Evolutionary conservation across 2,888 invertebrate species (phyloP).

Genomic region (Drosophila emarginata): DNA sequence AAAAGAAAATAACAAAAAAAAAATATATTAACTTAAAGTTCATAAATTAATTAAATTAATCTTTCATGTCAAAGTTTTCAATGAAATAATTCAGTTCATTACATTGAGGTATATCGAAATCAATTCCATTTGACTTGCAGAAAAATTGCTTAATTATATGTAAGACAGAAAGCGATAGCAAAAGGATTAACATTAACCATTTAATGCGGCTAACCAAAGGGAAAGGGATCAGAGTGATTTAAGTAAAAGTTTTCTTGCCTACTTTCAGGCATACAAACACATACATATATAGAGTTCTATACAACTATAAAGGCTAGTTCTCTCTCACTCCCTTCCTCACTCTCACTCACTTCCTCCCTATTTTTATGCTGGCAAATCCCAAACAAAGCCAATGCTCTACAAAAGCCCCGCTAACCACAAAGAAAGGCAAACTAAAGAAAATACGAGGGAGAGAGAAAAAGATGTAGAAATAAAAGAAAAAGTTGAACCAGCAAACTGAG

Average conservation of each 20-base stretch:
- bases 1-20: too few relatives aligned
- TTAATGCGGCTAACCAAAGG: slow-evolving; percentile 44
- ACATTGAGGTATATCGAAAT: slow-evolving; percentile 27
- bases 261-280: slow-evolving; percentile 38
- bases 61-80: background rate
- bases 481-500: slow-evolving; percentile 64
- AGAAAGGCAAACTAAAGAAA: slow-evolving; percentile 31
- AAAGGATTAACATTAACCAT: slow-evolving; percentile 57
- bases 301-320: slow-evolving; percentile 4
- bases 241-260: slow-evolving; percentile 48
- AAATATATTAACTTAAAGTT: too few relatives aligned
- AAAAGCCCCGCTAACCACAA: slow-evolving; percentile 60
- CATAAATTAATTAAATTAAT: background rate
- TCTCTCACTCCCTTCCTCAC: background rate
- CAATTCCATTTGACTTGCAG: slow-evolving; percentile 46
- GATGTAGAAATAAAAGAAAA: slow-evolving; percentile 13
- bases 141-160: slow-evolving; percentile 59
- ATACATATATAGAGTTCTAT: background rate
- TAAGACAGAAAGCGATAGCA: slow-evolving; percentile 28
- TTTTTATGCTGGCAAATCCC: slow-evolving; percentile 49
- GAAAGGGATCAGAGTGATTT: slow-evolving; percentile 35
- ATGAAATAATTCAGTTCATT: background rate
- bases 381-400: slow-evolving; percentile 68
- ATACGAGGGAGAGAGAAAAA: background rate
- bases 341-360: background rate